Evolutionary conservation across 2,888 invertebrate species (phyloP), one percentile per base, ranked within the genome.

Genomic region (Amblyjoppa proteus): DNA sequence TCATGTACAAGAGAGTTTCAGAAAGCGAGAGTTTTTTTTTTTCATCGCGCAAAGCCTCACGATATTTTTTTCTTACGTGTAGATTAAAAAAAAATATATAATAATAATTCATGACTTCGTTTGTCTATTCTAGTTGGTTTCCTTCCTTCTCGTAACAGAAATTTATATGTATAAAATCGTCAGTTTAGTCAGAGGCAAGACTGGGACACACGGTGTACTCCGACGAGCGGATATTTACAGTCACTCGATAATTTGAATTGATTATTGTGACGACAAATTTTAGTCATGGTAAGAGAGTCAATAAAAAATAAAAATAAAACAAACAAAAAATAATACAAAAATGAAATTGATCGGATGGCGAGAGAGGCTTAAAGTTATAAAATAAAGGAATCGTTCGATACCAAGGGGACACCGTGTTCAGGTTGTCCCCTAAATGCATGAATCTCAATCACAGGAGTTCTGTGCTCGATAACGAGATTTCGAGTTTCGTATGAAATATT

Each of bases 381-480:
- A 49, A 51, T 20, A 9, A 25, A 51, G 61, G 61, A 71, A 20
- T 28, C 13, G 28, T 66, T 49, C 25, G 69, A 61, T 83, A 45
- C n/a, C 51, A 25, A 41, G 51, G 28, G 53, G 41, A 74, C 53
- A 64, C 4, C 13, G 11, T 28, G 20, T 69, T 38, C 31, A 69
- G 11, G 11, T 61, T 38, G 68, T 74, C 70, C 69, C 70, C 68
- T 83, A 85, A 83, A 85, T 85, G 83, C 82, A 80, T 68, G 56
- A 76, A 38, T 76, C 31, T 80, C 70, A 51, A 82, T 85, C 82
- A 79, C 82, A 75, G 78, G 69, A 56, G 78, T 81, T 61, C 41
- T 74, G 16, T 20, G 20, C 56, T 70, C 70, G 70, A 16, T 9
- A 76, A 73, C 45, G 45, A 13, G 41, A 64, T 11, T 78, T 68